Conservation (phyloP, 2,797 vertebrate genomes). For the Sus cebifrons region DNA sequence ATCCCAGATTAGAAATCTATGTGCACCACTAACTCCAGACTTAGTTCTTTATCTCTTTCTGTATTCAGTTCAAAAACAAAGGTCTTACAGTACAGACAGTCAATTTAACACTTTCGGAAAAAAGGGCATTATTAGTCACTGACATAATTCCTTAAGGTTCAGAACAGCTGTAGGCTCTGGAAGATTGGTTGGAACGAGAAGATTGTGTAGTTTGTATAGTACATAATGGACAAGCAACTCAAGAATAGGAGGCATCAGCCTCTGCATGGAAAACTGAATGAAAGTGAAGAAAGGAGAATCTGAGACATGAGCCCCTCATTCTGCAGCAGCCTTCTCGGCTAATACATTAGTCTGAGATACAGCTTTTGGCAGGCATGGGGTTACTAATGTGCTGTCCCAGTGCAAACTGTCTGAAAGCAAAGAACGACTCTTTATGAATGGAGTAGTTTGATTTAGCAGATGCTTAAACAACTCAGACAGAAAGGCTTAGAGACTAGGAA, state of each 20-base stretch:
- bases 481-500: slow-evolving; percentile 59
- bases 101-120: slow-evolving; percentile 62
- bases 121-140: slow-evolving; percentile 77
- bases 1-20: not conserved
- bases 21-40: slow-evolving; percentile 52
- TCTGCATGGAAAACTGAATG: slow-evolving; percentile 74
- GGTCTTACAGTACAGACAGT: slow-evolving; percentile 58
- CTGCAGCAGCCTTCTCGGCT: slow-evolving; percentile 62
- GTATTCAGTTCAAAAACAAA: slow-evolving; percentile 75
- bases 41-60: slow-evolving; percentile 63
- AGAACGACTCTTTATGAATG: slow-evolving; percentile 38
- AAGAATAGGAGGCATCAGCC: slow-evolving; percentile 28
- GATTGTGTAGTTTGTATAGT: slow-evolving; percentile 63
- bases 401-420: slow-evolving; percentile 64
- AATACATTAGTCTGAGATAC: slow-evolving; percentile 55
- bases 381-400: slow-evolving; percentile 58
- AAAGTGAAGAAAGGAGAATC: slow-evolving; percentile 61
- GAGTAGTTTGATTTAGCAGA: slow-evolving; percentile 65
- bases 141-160: slow-evolving; percentile 69
- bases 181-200: slow-evolving; percentile 74
- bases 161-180: slow-evolving; percentile 64
- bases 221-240: slow-evolving; percentile 61
- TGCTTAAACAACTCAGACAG: slow-evolving; percentile 29
- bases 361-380: slow-evolving; percentile 61
- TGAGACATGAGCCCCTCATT: slow-evolving; percentile 71